phyloP scores from a whole-genome alignment of 2,888 invertebrate genomes.

The Ornithoptera priamus region DNA sequence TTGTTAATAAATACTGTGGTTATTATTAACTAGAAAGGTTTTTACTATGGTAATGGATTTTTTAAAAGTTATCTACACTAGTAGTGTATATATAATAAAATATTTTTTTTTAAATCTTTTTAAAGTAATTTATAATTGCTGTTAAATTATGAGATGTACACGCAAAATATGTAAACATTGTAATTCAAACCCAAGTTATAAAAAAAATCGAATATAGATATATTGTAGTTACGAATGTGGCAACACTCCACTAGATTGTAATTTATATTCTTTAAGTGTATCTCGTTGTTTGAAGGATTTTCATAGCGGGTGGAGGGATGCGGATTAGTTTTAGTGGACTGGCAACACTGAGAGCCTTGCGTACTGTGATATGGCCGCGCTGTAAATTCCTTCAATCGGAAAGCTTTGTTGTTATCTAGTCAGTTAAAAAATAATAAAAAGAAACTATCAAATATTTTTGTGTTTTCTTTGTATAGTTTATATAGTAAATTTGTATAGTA shows the following conservation, averaged over 20 bases:
- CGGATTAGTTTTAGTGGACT: slow-evolving; percentile 2
- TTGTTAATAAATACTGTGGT: too few relatives aligned
- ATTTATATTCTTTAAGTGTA: slow-evolving; percentile 4
- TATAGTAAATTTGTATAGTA: too few relatives aligned
- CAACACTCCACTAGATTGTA: slow-evolving; percentile 4
- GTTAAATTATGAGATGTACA: too few relatives aligned
- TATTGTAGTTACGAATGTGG: background rate
- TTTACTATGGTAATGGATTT: too few relatives aligned
- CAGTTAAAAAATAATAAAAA: slow-evolving; percentile 40
- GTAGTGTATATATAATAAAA: too few relatives aligned
- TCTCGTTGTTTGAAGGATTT: slow-evolving; percentile 17
- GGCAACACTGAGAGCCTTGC: background rate
- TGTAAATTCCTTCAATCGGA: slow-evolving; percentile 12
- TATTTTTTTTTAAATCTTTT: too few relatives aligned
- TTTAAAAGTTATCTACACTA: too few relatives aligned
- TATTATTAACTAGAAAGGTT: too few relatives aligned
- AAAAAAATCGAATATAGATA: background rate
- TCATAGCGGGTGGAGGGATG: slow-evolving; percentile 5
- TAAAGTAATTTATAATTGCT: too few relatives aligned
- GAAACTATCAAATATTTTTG: slow-evolving; percentile 20
- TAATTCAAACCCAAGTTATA: background rate
- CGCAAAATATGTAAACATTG: too few relatives aligned
- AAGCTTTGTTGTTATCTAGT: slow-evolving; percentile 36
- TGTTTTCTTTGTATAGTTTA: background rate
- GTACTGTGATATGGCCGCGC: slow-evolving; percentile 20